phyloP scores from a whole-genome alignment of 2,113 vertebrate genomes.

The Brachypteracias leptosomus region DNA sequence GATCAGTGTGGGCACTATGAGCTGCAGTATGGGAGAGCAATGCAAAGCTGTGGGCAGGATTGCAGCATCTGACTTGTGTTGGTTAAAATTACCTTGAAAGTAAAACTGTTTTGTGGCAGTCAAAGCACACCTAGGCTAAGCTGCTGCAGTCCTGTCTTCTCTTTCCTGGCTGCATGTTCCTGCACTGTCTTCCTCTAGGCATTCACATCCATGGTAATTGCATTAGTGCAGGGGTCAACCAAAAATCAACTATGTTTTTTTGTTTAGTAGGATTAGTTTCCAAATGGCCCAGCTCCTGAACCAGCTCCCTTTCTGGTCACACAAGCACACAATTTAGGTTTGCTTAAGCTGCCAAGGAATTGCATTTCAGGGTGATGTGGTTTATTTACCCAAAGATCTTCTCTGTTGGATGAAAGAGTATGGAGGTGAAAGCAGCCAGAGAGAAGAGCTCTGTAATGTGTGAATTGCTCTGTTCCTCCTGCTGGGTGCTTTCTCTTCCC shows the following conservation, averaged over 20 bases:
- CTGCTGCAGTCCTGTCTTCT: neutral
- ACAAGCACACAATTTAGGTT: neutral
- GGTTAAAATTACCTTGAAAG: neutral
- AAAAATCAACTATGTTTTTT: neutral
- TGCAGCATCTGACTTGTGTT: neutral
- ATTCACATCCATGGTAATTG: neutral
- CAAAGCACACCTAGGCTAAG: neutral
- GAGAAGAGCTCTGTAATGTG: neutral
- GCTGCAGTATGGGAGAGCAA: neutral
- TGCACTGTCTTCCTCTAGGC: neutral
- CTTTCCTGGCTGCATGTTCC: neutral
- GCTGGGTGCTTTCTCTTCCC: neutral
- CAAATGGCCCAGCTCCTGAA: neutral
- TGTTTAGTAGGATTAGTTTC: neutral
- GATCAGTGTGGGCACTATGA: neutral
- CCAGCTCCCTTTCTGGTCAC: neutral
- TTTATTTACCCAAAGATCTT: neutral
- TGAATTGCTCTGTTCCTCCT: neutral
- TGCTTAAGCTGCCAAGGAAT: neutral
- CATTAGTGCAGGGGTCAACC: neutral
- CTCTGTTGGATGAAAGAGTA: neutral
- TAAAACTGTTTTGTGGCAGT: neutral
- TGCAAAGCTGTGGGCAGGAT: neutral
- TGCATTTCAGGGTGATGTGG: neutral
- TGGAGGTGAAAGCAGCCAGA: neutral